Conservation (phyloP, 2,113 vertebrate species). For the Neogale vison region DNA sequence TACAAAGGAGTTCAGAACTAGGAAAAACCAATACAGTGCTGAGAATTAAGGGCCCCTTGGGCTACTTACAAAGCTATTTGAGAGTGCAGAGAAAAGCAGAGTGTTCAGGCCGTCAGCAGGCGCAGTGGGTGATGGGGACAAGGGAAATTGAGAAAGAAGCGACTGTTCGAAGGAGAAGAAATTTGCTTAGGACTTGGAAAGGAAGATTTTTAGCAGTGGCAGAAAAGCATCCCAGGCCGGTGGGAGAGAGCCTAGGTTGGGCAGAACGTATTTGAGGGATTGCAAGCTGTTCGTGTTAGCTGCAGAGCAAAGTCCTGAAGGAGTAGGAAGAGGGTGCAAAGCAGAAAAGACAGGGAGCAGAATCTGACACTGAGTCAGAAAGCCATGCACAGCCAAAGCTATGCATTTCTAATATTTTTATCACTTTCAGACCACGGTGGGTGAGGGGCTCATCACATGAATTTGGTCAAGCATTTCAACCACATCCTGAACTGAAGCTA, state of each 20-base stretch:
- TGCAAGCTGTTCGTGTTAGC: not conserved
- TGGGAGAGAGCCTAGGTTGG: not conserved
- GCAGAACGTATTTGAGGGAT: not conserved
- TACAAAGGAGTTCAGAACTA: not conserved
- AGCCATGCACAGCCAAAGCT: not conserved
- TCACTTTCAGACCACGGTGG: not conserved
- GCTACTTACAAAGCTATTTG: not conserved
- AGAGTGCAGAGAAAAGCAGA: not conserved
- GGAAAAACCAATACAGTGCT: not conserved
- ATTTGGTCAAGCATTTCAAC: not conserved
- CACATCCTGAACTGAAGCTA: not conserved
- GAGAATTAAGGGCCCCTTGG: not conserved
- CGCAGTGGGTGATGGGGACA: not conserved
- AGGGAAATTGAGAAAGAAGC: not conserved
- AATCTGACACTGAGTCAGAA: not conserved
- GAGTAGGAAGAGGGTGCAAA: not conserved
- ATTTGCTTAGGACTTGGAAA: not conserved
- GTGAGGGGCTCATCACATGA: not conserved
- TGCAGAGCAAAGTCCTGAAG: accelerated
- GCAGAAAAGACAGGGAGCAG: not conserved
- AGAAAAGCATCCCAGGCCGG: not conserved
- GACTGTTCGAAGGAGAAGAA: not conserved
- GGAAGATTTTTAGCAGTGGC: not conserved
- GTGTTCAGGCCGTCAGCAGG: not conserved
- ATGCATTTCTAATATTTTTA: not conserved